phyloP scores from a whole-genome alignment of 1,140 invertebrate species.

The Potamilus streckersoni region DNA sequence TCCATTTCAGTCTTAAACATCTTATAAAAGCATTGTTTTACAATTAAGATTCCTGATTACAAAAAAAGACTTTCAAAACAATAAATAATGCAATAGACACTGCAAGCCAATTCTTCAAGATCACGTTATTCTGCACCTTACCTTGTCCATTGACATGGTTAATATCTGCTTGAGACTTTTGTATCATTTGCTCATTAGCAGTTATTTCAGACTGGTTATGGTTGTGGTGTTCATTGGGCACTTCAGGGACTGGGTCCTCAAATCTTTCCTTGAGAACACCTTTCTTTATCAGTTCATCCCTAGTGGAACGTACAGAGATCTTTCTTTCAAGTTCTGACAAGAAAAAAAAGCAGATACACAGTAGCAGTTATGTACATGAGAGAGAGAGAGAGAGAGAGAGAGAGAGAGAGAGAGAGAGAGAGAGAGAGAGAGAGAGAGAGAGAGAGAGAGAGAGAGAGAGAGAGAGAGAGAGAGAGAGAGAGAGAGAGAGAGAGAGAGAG shows the following conservation, averaged over 20 bases:
- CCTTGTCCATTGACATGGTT: no score
- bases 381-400: neutral
- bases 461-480: neutral
- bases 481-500: neutral
- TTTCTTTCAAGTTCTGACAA: constrained; percentile 92
- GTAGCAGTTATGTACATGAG: neutral
- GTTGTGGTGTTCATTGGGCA: constrained; percentile 62
- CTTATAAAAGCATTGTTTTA: no score
- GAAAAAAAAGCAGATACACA: neutral
- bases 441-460: neutral
- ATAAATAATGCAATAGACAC: no score
- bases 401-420: constrained; percentile 3
- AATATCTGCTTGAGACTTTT: no score
- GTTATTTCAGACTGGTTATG: constrained; percentile 80
- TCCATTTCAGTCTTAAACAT: no score
- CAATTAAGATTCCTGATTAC: no score
- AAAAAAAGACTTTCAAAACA: no score
- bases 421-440: neutral
- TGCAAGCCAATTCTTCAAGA: no score
- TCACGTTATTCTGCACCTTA: no score
- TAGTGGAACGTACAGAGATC: constrained; percentile 95
- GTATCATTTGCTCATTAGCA: neutral
- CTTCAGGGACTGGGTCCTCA: constrained; percentile 33
- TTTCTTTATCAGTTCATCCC: constrained; percentile 96
- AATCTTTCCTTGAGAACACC: constrained; percentile 80